A percentile compares a stretch with the other conserved stretches of the same genome.
phyloP scores from a whole-genome alignment of 1,140 invertebrate species.

The Antheraea pernyi region DNA sequence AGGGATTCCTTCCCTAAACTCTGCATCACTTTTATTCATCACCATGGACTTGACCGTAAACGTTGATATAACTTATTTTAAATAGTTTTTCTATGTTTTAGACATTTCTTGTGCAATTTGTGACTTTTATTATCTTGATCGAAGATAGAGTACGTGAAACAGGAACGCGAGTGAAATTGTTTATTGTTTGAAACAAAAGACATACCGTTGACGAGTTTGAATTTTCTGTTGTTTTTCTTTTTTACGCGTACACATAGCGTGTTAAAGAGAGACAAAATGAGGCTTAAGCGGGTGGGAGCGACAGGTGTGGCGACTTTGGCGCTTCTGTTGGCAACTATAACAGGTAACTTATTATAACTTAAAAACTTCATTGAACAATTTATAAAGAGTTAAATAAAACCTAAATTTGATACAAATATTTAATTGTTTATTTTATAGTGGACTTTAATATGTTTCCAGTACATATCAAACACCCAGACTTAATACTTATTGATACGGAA shows the following conservation, averaged over 20 bases:
- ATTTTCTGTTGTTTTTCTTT: conserved; percentile 61
- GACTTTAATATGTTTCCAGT: too few relatives aligned
- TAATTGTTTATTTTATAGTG: too few relatives aligned
- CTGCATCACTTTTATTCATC: conserved; percentile 28
- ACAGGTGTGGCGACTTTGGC: conserved; percentile 72
- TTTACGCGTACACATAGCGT: conserved; percentile 55
- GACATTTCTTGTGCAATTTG: conserved; percentile 57
- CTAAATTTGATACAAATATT: too few relatives aligned
- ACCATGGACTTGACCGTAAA: conserved; percentile 47
- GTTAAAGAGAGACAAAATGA: conserved; percentile 74
- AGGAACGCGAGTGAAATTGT: conserved; percentile 64
- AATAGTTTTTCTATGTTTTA: conserved; percentile 41
- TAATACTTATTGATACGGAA: not conserved
- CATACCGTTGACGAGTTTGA: conserved; percentile 60
- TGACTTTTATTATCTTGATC: conserved; percentile 56
- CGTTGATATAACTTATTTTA: conserved; percentile 34
- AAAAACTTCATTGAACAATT: not conserved
- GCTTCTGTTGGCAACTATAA: conserved; percentile 63
- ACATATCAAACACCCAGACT: too few relatives aligned
- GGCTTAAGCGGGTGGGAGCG: conserved; percentile 52
- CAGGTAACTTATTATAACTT: conserved; percentile 55
- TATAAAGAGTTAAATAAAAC: too few relatives aligned
- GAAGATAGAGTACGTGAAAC: conserved; percentile 48
- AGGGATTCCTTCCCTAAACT: conserved; percentile 28
- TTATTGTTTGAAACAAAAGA: conserved; percentile 65